phyloP scores from a whole-genome alignment of 2,888 invertebrate species.

The Drosophila greeni region DNA sequence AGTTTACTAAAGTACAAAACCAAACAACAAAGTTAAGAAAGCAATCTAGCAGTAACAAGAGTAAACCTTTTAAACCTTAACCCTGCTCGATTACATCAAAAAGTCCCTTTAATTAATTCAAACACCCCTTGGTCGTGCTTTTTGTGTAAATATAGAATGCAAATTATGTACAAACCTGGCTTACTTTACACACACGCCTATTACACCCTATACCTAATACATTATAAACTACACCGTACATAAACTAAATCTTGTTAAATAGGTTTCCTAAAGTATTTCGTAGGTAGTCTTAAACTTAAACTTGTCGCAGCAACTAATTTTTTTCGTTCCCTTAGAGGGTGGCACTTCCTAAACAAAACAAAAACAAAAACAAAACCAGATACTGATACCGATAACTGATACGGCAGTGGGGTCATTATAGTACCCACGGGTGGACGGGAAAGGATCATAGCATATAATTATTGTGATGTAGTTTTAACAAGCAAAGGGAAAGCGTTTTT shows the following conservation, averaged over 20 bases:
- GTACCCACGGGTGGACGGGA: slow-evolving; percentile 30
- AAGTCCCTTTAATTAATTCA: slow-evolving; percentile 8
- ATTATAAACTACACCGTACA: slow-evolving; percentile 22
- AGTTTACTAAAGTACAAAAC: slow-evolving; percentile 62
- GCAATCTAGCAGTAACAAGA: slow-evolving; percentile 62
- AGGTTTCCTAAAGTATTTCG: slow-evolving; percentile 68
- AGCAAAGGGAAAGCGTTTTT: slow-evolving; percentile 49
- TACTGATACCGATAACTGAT: slow-evolving; percentile 22
- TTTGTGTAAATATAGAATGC: slow-evolving; percentile 34
- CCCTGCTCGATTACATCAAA: slow-evolving; percentile 6
- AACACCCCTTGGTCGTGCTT: slow-evolving; percentile 16
- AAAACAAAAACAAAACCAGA: slow-evolving; percentile 25
- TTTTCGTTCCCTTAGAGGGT: slow-evolving; percentile 30
- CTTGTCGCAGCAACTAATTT: slow-evolving; percentile 31
- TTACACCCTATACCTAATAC: slow-evolving; percentile 24
- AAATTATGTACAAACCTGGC: slow-evolving; percentile 45
- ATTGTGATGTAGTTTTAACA: slow-evolving; percentile 77
- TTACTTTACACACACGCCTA: slow-evolving; percentile 39
- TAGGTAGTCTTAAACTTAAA: slow-evolving; percentile 53
- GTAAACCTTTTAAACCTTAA: slow-evolving; percentile 45
- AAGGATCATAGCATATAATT: slow-evolving; percentile 75
- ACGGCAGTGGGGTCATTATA: slow-evolving; percentile 12
- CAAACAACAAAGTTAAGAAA: slow-evolving; percentile 47
- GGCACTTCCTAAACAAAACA: slow-evolving; percentile 49
- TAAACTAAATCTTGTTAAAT: slow-evolving; percentile 60